Percentiles rank a stretch among this genome's conserved stretches.
phyloP scores from a whole-genome alignment of 2,113 vertebrate species.

The Lipotes vexillifer region DNA sequence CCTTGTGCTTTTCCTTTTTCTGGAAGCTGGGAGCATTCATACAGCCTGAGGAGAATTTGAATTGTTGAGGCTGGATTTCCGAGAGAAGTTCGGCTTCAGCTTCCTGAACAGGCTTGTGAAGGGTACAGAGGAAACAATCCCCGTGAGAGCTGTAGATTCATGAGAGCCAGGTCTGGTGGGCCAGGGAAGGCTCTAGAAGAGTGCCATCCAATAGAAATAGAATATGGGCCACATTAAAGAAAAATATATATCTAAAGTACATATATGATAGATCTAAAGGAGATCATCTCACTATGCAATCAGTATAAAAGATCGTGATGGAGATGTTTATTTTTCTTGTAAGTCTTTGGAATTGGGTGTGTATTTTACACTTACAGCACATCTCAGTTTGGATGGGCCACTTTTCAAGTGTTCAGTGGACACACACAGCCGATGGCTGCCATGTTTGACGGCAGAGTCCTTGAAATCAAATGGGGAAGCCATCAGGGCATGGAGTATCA shows the following conservation, averaged over 20 bases:
- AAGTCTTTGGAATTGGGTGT: background rate
- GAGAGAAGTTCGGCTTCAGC: background rate
- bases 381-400: background rate
- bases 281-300: background rate
- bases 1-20: background rate
- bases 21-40: background rate
- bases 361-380: background rate
- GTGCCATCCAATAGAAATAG: background rate
- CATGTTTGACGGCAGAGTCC: background rate
- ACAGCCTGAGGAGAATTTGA: background rate
- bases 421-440: background rate
- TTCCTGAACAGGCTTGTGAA: background rate
- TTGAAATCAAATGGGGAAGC: background rate
- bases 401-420: background rate
- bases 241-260: background rate
- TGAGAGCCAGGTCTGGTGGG: background rate
- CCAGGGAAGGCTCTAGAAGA: background rate
- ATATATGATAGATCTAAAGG: background rate
- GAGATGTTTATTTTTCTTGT: background rate
- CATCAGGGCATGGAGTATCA: accelerated
- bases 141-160: background rate
- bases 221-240: background rate
- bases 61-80: background rate
- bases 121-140: background rate
- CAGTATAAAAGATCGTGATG: background rate